Conservation (phyloP, 2,113 vertebrate species). For the Cygnus buccinator region DNA sequence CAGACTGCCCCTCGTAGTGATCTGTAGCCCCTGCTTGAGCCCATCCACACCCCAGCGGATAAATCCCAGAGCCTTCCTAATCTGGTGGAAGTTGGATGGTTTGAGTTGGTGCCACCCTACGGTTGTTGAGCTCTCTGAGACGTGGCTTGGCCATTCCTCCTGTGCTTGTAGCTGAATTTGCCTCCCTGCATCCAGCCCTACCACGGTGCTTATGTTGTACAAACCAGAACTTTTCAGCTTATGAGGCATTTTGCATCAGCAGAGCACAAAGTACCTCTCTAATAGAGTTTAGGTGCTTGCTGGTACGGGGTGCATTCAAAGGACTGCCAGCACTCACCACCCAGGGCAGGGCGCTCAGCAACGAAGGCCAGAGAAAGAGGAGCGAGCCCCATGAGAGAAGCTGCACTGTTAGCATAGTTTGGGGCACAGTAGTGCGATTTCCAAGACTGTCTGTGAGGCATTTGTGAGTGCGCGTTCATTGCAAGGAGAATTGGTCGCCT, state of each 20-base stretch:
- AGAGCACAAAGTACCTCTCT: rapidly evolving
- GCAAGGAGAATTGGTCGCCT: not conserved
- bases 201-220: rapidly evolving
- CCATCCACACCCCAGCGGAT: rapidly evolving
- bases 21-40: not conserved
- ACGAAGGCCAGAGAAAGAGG: not conserved
- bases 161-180: not conserved
- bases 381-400: not conserved
- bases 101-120: not conserved
- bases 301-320: not conserved
- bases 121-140: not conserved
- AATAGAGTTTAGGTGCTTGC: not conserved
- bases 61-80: not conserved
- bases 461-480: not conserved
- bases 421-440: not conserved
- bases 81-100: not conserved
- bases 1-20: rapidly evolving
- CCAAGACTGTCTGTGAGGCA: rapidly evolving
- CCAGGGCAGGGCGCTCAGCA: no score
- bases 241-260: not conserved
- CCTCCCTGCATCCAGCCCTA: rapidly evolving
- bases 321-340: not conserved
- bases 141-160: not conserved
- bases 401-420: not conserved
- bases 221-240: not conserved